Evolutionary conservation across 2,113 vertebrate species (phyloP).

Genomic region (Microtus pennsylvanicus): DNA sequence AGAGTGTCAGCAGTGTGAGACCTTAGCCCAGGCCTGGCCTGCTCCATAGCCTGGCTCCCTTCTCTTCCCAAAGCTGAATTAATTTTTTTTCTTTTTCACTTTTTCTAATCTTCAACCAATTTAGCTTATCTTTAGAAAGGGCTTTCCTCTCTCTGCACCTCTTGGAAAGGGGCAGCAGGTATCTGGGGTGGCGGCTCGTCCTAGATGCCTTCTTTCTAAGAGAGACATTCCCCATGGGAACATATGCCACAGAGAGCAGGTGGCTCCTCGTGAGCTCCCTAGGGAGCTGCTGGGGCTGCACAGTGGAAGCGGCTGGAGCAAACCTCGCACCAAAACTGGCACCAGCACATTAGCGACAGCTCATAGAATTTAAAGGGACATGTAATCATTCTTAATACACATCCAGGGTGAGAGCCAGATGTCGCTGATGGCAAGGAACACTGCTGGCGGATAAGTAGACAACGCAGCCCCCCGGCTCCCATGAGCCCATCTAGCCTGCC

Average conservation of each 20-base stretch:
- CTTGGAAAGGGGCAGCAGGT: slow-evolving; percentile 59
- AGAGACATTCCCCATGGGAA: slow-evolving; percentile 74
- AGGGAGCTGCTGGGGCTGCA: background rate
- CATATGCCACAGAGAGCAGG: slow-evolving; percentile 62
- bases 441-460: background rate
- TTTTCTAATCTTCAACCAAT: slow-evolving; percentile 30
- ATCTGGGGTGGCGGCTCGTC: slow-evolving; percentile 72
- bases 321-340: slow-evolving; percentile 20
- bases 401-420: slow-evolving; percentile 72
- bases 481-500: background rate
- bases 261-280: background rate
- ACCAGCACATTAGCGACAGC: slow-evolving; percentile 77
- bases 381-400: slow-evolving; percentile 59
- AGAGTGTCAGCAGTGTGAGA: accelerated
- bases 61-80: background rate
- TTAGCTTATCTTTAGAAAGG: slow-evolving; percentile 27
- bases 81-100: background rate
- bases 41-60: accelerated
- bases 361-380: slow-evolving; percentile 79
- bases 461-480: background rate
- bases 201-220: slow-evolving; percentile 45
- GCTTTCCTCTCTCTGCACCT: slow-evolving; percentile 22
- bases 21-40: background rate
- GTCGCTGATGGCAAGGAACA: slow-evolving; percentile 61
- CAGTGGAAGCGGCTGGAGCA: slow-evolving; percentile 60